phyloP scores from a whole-genome alignment of 2,113 vertebrate species.

The Malurus elegans region DNA sequence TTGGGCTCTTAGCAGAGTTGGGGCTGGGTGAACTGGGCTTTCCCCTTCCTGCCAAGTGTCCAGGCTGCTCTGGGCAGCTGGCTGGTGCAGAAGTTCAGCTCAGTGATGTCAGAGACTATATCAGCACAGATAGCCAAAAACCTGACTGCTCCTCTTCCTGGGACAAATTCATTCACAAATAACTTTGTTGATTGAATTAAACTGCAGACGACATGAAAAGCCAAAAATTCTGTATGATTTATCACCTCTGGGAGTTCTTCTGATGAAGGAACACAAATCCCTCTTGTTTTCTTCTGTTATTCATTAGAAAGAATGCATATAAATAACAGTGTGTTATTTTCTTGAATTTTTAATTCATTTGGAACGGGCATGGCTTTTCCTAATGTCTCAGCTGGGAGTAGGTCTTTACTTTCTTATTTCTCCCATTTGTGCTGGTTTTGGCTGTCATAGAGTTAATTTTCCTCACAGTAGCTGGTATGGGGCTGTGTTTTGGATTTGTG shows the following conservation, averaged over 20 bases:
- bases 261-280: not conserved
- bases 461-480: not conserved
- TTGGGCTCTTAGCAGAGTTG: not conserved
- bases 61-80: not conserved
- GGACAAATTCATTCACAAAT: not conserved
- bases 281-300: constrained; percentile 6
- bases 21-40: not conserved
- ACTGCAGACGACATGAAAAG: not conserved
- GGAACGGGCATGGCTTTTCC: not conserved
- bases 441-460: not conserved
- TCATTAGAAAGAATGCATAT: not conserved
- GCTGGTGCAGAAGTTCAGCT: not conserved
- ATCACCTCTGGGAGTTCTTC: not conserved
- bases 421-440: not conserved
- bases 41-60: not conserved
- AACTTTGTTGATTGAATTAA: not conserved
- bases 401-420: not conserved
- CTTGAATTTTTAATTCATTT: not conserved
- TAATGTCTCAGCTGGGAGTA: not conserved
- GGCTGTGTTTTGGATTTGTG: not conserved
- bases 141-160: not conserved
- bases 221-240: not conserved
- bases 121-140: not conserved
- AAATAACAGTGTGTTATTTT: not conserved
- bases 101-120: not conserved